Evolutionary conservation across 2,113 vertebrate genomes (phyloP), one percentile per base, ranked within the genome.

Genomic region (Cheirogaleus medius): DNA sequence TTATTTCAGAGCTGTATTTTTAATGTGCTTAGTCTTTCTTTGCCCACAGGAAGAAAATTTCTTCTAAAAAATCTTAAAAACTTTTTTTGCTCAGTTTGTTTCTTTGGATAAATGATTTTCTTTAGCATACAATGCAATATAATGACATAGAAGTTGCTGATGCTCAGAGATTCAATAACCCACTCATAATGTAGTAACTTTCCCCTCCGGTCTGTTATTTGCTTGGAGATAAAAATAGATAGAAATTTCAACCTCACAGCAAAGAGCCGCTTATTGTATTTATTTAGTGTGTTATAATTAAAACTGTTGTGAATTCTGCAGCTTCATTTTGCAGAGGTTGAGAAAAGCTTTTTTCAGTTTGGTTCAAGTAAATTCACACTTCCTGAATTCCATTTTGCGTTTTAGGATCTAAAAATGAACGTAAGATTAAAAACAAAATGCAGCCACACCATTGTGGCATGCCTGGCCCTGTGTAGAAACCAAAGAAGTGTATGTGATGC

Each of bases 261-360:
- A 34, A 91, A 91, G 87, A 80, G 18, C 69, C 2, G 9, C 78
- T 92, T 87, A 81, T 44, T 91, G 91, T 97, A 96, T 97, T 97
- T 97, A 87, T 93, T 95, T 84, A 73, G 93, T 95, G 95, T 94
- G 94, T 98, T 96, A 97, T 94, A 97, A 98, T 98, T 97, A 98
- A 98, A 97, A 96, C 86, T 87, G 88, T 84, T 95, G 96, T 90
- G 96, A 97, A 94, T 91, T 90, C 76, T 68, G 64, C 80, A 77
- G 88, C 90, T 78, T 91, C 92, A 3, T 95, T 66, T 95, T 93
- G 90, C 82, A 95, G 91, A 94, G 95, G 68, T 60, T 87, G 96
- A 97, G 96, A 98, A 98, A 97, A 97, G 4, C 91, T 94, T 95
- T 97, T 94, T 97, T 86, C 94, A 52, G 94, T 92, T 94, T 90